These are phyloP conservation scores for Anguilla rostrata DNA, from an alignment of 2,113 vertebrate genomes.

Conservation along the genomic window DNA sequence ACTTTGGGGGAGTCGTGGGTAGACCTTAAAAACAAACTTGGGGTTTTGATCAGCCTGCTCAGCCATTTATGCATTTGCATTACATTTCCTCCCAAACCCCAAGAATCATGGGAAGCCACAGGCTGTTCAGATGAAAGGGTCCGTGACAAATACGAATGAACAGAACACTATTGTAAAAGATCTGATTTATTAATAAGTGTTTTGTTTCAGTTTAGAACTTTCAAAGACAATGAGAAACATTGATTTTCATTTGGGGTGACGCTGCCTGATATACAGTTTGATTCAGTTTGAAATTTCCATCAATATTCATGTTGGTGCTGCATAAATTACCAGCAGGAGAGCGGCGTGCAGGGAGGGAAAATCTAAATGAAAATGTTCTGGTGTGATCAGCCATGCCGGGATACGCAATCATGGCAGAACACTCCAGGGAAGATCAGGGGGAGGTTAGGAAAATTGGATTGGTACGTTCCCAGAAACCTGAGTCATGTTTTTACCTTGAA, in stretches of 20 bases:
- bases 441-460: slow-evolving; percentile 23
- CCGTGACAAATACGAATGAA: slow-evolving; percentile 30
- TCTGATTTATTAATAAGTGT: slow-evolving; percentile 35
- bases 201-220: slow-evolving; percentile 39
- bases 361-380: slow-evolving; percentile 41
- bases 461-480: slow-evolving; percentile 22
- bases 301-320: slow-evolving; percentile 32
- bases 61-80: neutral
- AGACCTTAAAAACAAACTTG: slow-evolving; percentile 23
- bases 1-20: slow-evolving; percentile 17
- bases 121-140: slow-evolving; percentile 23
- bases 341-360: slow-evolving; percentile 24
- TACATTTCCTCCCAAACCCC: neutral
- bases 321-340: slow-evolving; percentile 35
- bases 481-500: slow-evolving; percentile 21
- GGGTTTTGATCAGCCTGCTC: slow-evolving; percentile 36
- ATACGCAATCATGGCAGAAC: slow-evolving; percentile 25
- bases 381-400: slow-evolving; percentile 28
- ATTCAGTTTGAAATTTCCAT: slow-evolving; percentile 29
- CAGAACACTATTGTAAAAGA: slow-evolving; percentile 23
- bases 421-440: slow-evolving; percentile 25
- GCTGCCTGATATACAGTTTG: slow-evolving; percentile 22
- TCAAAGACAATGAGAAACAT: slow-evolving; percentile 33
- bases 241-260: slow-evolving; percentile 25
- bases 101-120: neutral